phyloP scores from a whole-genome alignment of 2,113 vertebrate species.

The Syngnathus scovelli region DNA sequence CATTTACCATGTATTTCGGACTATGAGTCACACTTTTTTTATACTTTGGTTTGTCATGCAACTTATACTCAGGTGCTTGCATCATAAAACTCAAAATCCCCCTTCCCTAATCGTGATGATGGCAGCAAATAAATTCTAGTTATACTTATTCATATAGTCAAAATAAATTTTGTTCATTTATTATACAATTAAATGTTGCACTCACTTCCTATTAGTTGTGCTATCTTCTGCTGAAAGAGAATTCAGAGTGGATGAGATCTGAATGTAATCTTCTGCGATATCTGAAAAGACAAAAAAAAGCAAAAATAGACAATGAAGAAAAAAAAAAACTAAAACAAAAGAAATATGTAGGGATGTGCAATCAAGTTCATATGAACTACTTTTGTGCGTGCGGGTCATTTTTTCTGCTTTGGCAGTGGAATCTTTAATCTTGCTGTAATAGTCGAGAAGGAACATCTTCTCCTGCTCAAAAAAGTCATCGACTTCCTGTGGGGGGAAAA shows the following conservation, averaged over 20 bases:
- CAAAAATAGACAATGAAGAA: not conserved
- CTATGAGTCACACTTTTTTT: too few relatives aligned
- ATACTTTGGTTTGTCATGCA: too few relatives aligned
- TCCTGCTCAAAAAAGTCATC: slow-evolving; percentile 99
- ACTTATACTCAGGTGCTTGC: too few relatives aligned
- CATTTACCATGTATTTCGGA: too few relatives aligned
- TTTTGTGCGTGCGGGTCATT: slow-evolving; percentile 95
- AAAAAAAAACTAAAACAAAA: not conserved
- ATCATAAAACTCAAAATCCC: too few relatives aligned
- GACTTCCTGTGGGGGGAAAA: slow-evolving; percentile 75
- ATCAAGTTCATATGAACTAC: slow-evolving; percentile 54
- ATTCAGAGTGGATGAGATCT: slow-evolving; percentile 82
- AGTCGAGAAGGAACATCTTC: slow-evolving; percentile 91
- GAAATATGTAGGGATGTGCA: not conserved
- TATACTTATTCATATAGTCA: too few relatives aligned
- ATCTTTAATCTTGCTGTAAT: slow-evolving; percentile 91
- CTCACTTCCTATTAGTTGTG: slow-evolving; percentile 85
- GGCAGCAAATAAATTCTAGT: too few relatives aligned
- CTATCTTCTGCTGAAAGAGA: slow-evolving; percentile 81
- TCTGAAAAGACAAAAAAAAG: slow-evolving; percentile 66
- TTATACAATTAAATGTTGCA: not conserved
- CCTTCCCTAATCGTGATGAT: too few relatives aligned
- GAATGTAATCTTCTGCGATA: slow-evolving; percentile 94
- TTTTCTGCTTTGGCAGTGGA: slow-evolving; percentile 91
- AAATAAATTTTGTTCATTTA: too few relatives aligned